phyloP scores from a whole-genome alignment of 2,113 vertebrate species.

The Hymenochirus boettgeri region DNA sequence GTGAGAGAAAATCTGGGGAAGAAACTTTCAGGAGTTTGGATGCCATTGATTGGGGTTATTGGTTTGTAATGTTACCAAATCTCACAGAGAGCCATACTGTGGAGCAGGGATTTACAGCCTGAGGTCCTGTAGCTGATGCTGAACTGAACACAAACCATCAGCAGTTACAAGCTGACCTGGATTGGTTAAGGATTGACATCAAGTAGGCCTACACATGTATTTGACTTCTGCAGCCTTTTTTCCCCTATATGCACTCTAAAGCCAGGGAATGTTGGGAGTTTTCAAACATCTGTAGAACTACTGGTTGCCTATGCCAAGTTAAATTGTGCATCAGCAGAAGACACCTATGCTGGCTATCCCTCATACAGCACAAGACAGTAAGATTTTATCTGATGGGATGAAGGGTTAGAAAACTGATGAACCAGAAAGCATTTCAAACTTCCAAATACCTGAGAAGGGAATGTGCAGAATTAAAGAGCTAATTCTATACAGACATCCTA shows the following conservation, averaged over 20 bases:
- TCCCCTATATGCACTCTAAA: no score
- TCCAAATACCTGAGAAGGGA: constrained; percentile 42
- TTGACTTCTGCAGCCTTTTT: no score
- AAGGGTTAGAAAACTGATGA: constrained; percentile 10
- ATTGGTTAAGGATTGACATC: no score
- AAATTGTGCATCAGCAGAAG: neutral
- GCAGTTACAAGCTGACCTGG: no score
- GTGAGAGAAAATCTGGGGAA: constrained; percentile 4
- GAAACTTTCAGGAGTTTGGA: constrained; percentile 25
- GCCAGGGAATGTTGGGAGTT: no score
- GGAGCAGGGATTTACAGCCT: neutral
- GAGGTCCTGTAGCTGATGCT: neutral
- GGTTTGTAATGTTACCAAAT: constrained; percentile 33
- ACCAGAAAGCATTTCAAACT: constrained; percentile 22
- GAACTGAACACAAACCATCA: no score
- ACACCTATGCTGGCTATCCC: neutral
- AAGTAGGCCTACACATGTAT: no score
- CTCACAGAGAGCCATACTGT: constrained; percentile 6
- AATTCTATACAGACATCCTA: constrained; percentile 35
- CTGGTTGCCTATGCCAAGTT: no score
- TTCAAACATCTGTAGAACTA: no score
- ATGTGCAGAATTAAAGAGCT: constrained; percentile 40
- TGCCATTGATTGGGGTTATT: constrained; percentile 11
- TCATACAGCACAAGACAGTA: constrained; percentile 5
- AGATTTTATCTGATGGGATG: neutral